phyloP scores from a whole-genome alignment of 1,140 invertebrate genomes.

The Sitophilus oryzae region DNA sequence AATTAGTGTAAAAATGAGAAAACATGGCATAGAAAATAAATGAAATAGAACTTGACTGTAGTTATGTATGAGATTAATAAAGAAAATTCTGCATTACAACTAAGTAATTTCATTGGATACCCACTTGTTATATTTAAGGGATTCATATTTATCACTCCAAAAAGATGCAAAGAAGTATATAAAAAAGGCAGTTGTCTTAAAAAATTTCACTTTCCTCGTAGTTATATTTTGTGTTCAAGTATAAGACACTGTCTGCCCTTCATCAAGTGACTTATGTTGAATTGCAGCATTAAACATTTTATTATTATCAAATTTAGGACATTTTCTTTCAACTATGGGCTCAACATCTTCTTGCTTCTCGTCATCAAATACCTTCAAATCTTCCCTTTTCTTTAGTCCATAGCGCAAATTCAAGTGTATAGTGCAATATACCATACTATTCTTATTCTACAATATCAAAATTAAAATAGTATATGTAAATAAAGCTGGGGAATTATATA shows the following conservation, averaged over 20 bases:
- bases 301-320: slow-evolving; percentile 82
- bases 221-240: slow-evolving; percentile 92
- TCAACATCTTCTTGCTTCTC: slow-evolving; percentile 58
- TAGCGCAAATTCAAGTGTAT: slow-evolving; percentile 61
- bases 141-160: too few relatives aligned
- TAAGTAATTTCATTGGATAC: too few relatives aligned
- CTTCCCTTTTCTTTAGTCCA: slow-evolving; percentile 44
- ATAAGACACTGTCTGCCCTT: slow-evolving; percentile 97
- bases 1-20: too few relatives aligned
- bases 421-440: slow-evolving; percentile 58
- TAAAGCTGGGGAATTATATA: slow-evolving; percentile 2
- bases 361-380: too few relatives aligned
- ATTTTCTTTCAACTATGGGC: slow-evolving; percentile 78
- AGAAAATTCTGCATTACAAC: too few relatives aligned
- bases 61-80: too few relatives aligned
- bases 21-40: too few relatives aligned
- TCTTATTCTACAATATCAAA: slow-evolving; percentile 53
- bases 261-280: slow-evolving; percentile 92
- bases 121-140: too few relatives aligned
- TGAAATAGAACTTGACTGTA: too few relatives aligned
- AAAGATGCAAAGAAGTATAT: too few relatives aligned
- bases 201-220: slow-evolving; percentile 49
- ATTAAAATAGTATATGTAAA: slow-evolving; percentile 19
- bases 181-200: too few relatives aligned
- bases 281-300: slow-evolving; percentile 90